Percentiles rank a stretch among this genome's conserved stretches.
phyloP scores from a whole-genome alignment of 30 jellyfish, hydroid and myxozoan genomes.

The Nemopilema nomurai region DNA sequence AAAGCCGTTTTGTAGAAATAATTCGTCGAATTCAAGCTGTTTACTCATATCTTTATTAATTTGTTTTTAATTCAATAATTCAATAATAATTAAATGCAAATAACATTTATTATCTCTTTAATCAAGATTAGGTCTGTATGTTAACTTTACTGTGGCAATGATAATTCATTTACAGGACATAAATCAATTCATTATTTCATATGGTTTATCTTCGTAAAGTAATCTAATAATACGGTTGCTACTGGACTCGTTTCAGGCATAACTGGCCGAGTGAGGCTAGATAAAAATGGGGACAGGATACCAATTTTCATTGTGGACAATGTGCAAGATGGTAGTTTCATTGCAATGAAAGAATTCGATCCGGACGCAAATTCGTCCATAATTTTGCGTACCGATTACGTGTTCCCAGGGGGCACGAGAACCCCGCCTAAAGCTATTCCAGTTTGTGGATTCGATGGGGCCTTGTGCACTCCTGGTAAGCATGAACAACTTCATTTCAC shows the following conservation, averaged over 20 bases:
- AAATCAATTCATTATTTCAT: too few relatives aligned
- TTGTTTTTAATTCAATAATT: too few relatives aligned
- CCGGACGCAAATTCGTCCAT: conserved; percentile 49
- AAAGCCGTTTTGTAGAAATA: too few relatives aligned
- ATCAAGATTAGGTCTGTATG: too few relatives aligned
- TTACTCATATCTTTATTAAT: too few relatives aligned
- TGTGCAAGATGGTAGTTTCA: conserved; percentile 52
- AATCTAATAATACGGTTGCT: background rate
- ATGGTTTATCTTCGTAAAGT: too few relatives aligned
- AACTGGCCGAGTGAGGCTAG: conserved; percentile 78
- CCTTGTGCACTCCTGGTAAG: conserved; percentile 59
- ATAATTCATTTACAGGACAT: too few relatives aligned
- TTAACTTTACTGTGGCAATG: too few relatives aligned
- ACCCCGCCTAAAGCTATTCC: conserved; percentile 82
- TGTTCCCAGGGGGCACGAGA: conserved; percentile 77
- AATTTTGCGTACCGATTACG: conserved; percentile 4
- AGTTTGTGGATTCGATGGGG: conserved; percentile 82
- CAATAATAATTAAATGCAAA: too few relatives aligned
- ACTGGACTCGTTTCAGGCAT: conserved; percentile 58
- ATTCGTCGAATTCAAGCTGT: too few relatives aligned
- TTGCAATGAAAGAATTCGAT: conserved; percentile 54
- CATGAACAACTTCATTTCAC: background rate
- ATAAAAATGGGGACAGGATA: conserved; percentile 81
- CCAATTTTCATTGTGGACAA: conserved; percentile 69
- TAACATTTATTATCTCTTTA: too few relatives aligned